Percentiles rank a stretch among this genome's conserved stretches.
phyloP scores from a whole-genome alignment of 2,113 vertebrate species.

The Ceuthmochares aereus region DNA sequence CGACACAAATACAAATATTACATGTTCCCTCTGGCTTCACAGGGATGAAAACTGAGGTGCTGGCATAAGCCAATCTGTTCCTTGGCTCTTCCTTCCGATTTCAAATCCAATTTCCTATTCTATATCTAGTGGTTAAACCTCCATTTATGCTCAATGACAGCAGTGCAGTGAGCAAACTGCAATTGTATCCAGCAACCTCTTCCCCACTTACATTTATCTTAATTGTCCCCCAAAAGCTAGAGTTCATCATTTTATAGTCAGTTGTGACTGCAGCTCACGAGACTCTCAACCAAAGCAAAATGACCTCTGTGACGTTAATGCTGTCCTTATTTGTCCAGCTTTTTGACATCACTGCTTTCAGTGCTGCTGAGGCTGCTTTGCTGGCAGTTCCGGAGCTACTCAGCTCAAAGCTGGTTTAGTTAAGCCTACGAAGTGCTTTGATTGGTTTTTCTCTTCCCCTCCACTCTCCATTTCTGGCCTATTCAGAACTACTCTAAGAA shows the following conservation, averaged over 20 bases:
- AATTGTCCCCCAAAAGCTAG: neutral
- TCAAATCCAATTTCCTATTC: neutral
- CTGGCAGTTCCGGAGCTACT: neutral
- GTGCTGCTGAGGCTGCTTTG: neutral
- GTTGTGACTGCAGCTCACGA: neutral
- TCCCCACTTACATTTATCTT: neutral
- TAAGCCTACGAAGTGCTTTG: neutral
- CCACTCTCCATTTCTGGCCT: neutral
- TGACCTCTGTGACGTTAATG: neutral
- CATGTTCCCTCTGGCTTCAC: neutral
- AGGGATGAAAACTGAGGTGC: neutral
- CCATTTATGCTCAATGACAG: neutral
- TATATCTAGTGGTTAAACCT: neutral
- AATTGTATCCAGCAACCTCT: neutral
- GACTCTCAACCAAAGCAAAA: neutral
- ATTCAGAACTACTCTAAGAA: neutral
- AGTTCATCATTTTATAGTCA: neutral
- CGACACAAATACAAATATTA: neutral
- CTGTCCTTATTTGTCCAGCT: neutral
- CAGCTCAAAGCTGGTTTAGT: neutral
- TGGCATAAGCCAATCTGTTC: neutral
- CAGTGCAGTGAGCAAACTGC: neutral
- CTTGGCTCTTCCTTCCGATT: neutral
- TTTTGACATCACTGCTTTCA: rapidly evolving
- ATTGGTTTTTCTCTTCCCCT: neutral